Evolutionary conservation across 2,888 invertebrate species (phyloP).

Genomic region (Choristoneura rosaceana): DNA sequence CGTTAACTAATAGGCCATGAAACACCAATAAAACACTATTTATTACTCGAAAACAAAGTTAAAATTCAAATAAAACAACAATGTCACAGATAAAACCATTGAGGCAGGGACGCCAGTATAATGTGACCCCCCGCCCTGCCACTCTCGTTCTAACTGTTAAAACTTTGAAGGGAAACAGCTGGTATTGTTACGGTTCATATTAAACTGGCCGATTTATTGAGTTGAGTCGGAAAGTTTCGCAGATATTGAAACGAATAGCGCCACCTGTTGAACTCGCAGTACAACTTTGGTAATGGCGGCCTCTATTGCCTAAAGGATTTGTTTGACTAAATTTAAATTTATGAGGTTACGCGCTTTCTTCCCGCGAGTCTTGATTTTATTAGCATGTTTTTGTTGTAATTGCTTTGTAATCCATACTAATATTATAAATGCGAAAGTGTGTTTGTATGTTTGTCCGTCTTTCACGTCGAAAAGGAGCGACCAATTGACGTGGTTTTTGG

Average conservation of each 20-base stretch:
- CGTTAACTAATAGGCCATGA: background rate
- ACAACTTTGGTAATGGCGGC: conserved; percentile 79
- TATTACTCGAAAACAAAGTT: conserved; percentile 57
- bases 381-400: background rate
- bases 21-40: conserved; percentile 50
- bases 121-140: conserved; percentile 55
- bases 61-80: conserved; percentile 63
- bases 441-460: too few species aligned
- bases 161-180: conserved; percentile 45
- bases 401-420: too few species aligned
- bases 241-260: conserved; percentile 84
- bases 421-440: too few species aligned
- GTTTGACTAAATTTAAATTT: conserved; percentile 40
- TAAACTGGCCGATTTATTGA: conserved; percentile 76
- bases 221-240: conserved; percentile 81
- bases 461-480: too few species aligned
- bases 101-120: conserved; percentile 70
- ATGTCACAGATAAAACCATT: conserved; percentile 78
- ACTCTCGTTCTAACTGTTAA: conserved; percentile 47
- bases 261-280: conserved; percentile 79
- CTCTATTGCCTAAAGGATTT: conserved; percentile 46
- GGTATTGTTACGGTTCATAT: conserved; percentile 52
- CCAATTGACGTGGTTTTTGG: too few species aligned
- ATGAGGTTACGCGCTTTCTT: conserved; percentile 26
- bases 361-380: conserved; percentile 5